Evolutionary conservation across 2,113 vertebrate species (phyloP).

Genomic region (Malaclemys terrapin): DNA sequence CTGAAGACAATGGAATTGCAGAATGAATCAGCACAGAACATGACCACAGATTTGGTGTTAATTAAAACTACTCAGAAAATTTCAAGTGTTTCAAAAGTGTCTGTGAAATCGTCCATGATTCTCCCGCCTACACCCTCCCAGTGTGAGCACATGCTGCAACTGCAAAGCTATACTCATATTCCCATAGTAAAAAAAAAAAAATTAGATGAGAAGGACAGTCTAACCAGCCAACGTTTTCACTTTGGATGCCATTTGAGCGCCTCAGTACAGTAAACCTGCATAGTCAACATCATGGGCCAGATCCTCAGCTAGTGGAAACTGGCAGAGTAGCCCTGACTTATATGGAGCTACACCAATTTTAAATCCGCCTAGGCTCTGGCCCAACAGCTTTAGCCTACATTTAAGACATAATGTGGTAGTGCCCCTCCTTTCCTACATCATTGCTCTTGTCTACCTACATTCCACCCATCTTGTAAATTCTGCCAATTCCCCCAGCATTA

Average conservation of each 20-base stretch:
- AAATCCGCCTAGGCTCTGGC: not conserved
- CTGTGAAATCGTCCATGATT: not conserved
- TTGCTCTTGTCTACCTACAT: too few relatives aligned
- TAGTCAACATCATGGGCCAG: accelerated
- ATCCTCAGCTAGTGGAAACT: accelerated
- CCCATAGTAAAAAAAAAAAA: not conserved
- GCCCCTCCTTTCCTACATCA: not conserved
- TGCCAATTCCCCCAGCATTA: not conserved
- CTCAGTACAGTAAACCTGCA: not conserved
- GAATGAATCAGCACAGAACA: not conserved
- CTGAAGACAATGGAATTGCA: not conserved
- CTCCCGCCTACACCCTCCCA: not conserved
- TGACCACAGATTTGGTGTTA: not conserved
- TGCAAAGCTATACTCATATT: not conserved
- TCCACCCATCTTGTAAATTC: too few relatives aligned
- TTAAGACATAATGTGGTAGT: not conserved
- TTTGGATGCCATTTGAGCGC: not conserved
- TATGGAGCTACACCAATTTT: not conserved
- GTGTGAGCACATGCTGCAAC: not conserved
- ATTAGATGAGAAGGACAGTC: not conserved
- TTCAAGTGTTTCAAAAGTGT: not conserved
- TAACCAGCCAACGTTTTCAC: not conserved
- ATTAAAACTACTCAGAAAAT: not conserved
- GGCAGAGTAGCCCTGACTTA: not conserved
- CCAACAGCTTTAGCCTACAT: not conserved